Evolutionary conservation across 2,797 vertebrate species (phyloP).

Genomic region (Sebastes taczanowskii): DNA sequence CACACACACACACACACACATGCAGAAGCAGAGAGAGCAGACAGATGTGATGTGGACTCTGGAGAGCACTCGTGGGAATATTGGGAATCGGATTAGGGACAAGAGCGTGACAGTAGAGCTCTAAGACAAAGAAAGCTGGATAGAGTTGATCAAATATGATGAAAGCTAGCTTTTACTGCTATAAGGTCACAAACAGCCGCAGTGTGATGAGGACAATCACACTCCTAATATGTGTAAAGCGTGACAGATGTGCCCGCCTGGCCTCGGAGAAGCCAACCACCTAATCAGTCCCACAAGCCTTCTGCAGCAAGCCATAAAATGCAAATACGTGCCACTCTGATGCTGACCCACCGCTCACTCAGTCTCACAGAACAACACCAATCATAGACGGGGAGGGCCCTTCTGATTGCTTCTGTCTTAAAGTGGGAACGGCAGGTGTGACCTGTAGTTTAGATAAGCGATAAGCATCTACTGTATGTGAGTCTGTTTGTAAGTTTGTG

Average conservation of each 20-base stretch:
- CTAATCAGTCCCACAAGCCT: slow-evolving; percentile 75
- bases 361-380: slow-evolving; percentile 25
- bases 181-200: not conserved
- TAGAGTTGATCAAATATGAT: slow-evolving; percentile 34
- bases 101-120: slow-evolving; percentile 4
- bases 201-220: not conserved
- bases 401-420: not conserved
- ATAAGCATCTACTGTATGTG: slow-evolving; percentile 37
- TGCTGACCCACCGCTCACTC: slow-evolving; percentile 35
- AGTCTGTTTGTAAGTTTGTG: slow-evolving; percentile 27
- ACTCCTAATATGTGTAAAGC: slow-evolving; percentile 16
- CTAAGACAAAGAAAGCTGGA: not conserved
- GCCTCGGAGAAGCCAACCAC: slow-evolving; percentile 52
- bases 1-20: not conserved
- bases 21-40: not conserved
- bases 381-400: slow-evolving; percentile 10
- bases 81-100: slow-evolving; percentile 44
- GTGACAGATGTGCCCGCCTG: slow-evolving; percentile 50
- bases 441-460: slow-evolving; percentile 2
- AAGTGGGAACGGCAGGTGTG: not conserved
- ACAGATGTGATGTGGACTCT: slow-evolving; percentile 61
- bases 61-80: slow-evolving; percentile 54
- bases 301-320: slow-evolving; percentile 85
- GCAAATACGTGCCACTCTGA: slow-evolving; percentile 80
- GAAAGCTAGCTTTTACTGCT: not conserved